These are phyloP conservation scores for Numenius arquata DNA, from an alignment of 2,113 vertebrate species.

Conservation along the genomic window DNA sequence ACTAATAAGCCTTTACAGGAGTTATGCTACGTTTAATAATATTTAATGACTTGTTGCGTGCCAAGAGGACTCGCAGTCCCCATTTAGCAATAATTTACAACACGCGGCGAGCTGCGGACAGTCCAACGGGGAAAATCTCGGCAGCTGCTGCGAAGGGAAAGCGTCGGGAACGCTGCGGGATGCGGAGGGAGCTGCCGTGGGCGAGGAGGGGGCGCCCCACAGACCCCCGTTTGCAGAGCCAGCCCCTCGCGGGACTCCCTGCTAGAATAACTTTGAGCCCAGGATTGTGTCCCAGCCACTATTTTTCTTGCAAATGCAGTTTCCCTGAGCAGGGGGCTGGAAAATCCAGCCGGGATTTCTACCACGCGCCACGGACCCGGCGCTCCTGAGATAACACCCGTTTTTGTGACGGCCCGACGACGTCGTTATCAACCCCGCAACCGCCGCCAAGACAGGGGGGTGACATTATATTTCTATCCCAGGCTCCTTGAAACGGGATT, in stretches of 20 bases:
- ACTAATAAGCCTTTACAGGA: slow-evolving; percentile 47
- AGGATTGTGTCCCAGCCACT: accelerated
- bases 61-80: slow-evolving; percentile 48
- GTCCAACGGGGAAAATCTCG: background rate
- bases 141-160: background rate
- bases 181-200: accelerated
- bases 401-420: accelerated
- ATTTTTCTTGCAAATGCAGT: background rate
- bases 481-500: background rate
- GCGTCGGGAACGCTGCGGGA: accelerated
- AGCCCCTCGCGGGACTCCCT: background rate
- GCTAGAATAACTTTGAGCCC: accelerated
- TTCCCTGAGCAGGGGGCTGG: background rate
- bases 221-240: background rate
- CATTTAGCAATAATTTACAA: slow-evolving; percentile 56
- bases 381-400: accelerated
- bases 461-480: accelerated
- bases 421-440: accelerated
- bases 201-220: accelerated
- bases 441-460: background rate
- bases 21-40: slow-evolving; percentile 41
- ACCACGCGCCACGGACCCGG: accelerated
- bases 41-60: slow-evolving; percentile 45
- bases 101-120: background rate
- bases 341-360: background rate